phyloP scores from a whole-genome alignment of 2,797 vertebrate species.

The Myotis planiceps region DNA sequence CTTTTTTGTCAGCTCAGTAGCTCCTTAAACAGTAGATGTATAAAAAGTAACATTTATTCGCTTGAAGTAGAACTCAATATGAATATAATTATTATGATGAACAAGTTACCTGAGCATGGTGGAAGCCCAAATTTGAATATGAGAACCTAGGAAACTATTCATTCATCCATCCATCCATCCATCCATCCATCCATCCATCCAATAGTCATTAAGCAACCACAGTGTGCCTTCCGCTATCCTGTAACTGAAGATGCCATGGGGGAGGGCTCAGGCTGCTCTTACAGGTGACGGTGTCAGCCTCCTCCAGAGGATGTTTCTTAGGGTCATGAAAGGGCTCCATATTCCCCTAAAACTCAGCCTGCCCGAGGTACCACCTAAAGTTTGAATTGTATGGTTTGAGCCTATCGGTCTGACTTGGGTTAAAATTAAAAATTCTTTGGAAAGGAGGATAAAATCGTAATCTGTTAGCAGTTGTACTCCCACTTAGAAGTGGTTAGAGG shows the following conservation, averaged over 20 bases:
- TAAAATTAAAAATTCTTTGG: conserved; percentile 8
- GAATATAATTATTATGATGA: conserved; percentile 40
- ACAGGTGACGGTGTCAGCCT: not conserved
- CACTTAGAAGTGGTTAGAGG: not conserved
- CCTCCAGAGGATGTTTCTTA: not conserved
- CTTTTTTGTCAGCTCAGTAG: not conserved
- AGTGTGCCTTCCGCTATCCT: not conserved
- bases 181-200: not conserved
- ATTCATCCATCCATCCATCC: not conserved
- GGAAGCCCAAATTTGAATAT: conserved; percentile 31
- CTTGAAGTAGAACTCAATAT: conserved; percentile 2
- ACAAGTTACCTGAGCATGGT: not conserved
- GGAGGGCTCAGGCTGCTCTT: not conserved
- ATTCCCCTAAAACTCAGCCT: not conserved
- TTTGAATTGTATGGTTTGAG: conserved; percentile 23
- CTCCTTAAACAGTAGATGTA: not conserved
- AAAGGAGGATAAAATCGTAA: not conserved
- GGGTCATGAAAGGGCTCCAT: not conserved
- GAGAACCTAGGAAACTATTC: not conserved
- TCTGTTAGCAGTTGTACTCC: not conserved
- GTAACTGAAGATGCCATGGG: not conserved
- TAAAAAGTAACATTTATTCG: conserved; percentile 19
- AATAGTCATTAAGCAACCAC: not conserved
- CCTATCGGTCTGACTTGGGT: not conserved
- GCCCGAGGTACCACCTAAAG: not conserved